Base-by-base conservation (phyloP, 1,140 invertebrate genomes). In the Tetramorium simillimum region DNA sequence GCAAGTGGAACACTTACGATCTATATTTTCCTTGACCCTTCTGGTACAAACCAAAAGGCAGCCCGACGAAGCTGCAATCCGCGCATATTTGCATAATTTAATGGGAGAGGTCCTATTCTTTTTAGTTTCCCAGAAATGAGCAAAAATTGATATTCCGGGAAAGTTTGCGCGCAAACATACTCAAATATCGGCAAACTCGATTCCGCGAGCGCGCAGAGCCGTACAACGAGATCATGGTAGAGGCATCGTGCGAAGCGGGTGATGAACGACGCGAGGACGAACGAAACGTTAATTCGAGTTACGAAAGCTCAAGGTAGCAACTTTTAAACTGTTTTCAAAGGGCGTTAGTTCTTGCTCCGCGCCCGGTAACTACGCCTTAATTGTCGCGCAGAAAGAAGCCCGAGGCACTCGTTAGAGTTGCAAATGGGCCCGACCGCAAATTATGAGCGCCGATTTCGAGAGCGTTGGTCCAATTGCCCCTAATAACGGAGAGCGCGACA, bases 331-430 rank as follows among this genome's bases (percentile, higher is more conserved):
- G 62, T 58, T 33, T 40, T 86, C 70, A 60, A 87, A 67, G 49
- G 21, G 43, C 69, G n/a, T 56, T 73, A 73, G 80, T 82, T 82
- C 60, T 84, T 73, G 78, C 21, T 73, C 21, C 65, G 62, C 78
- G 69, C 70, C 56, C 67, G 80, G 21, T 76, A 76, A 85, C 73
- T 62, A 37, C 46, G 28, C 21, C 82, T 65, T 78, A 78, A 85
- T 63, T 85, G 75, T 85, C 40, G 37, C n/a, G 69, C 65, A 14
- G 67, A 85, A 80, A 49, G 60, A 73, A 69, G 24, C 53, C 33
- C 21, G 53, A 40, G 75, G 67, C 37, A 46, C 37, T 40, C 18
- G 84, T 89, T 89, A 88, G 78, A 86, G 69, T 89, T 86, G 87
- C 88, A 89, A 89, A 90, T 87, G 18, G 76, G 24, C 16, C 43